Evolutionary conservation across 2,888 invertebrate species (phyloP).

Genomic region (Polyommatus iphigenia): DNA sequence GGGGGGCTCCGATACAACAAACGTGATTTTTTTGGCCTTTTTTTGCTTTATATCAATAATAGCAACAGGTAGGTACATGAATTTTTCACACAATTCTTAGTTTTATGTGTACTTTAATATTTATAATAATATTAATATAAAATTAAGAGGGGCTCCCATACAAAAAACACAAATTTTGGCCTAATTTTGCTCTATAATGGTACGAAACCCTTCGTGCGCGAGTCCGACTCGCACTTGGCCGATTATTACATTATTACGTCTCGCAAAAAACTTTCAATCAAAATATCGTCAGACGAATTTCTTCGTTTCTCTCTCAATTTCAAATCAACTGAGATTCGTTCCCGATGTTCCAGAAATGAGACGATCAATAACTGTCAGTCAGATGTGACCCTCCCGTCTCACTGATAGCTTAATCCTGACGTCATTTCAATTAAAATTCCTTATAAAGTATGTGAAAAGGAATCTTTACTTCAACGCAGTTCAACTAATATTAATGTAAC

Average conservation of each 20-base stretch:
- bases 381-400: background rate
- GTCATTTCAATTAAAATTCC: background rate
- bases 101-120: too few relatives aligned
- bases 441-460: background rate
- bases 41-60: too few relatives aligned
- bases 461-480: background rate
- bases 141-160: too few relatives aligned
- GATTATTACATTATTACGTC: background rate
- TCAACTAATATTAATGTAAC: background rate
- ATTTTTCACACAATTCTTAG: too few relatives aligned
- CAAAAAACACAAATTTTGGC: too few relatives aligned
- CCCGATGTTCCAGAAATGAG: slow-evolving; percentile 1
- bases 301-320: background rate
- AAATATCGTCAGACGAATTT: background rate
- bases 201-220: too few relatives aligned
- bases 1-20: too few relatives aligned
- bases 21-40: too few relatives aligned
- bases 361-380: slow-evolving; percentile 5
- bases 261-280: background rate
- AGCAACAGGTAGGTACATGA: too few relatives aligned
- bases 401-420: background rate
- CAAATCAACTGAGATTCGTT: background rate
- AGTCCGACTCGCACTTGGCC: too few relatives aligned
- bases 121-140: too few relatives aligned
- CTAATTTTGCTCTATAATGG: too few relatives aligned